Conservation (phyloP, 1,140 invertebrate genomes). For the Drosophila varians region DNA sequence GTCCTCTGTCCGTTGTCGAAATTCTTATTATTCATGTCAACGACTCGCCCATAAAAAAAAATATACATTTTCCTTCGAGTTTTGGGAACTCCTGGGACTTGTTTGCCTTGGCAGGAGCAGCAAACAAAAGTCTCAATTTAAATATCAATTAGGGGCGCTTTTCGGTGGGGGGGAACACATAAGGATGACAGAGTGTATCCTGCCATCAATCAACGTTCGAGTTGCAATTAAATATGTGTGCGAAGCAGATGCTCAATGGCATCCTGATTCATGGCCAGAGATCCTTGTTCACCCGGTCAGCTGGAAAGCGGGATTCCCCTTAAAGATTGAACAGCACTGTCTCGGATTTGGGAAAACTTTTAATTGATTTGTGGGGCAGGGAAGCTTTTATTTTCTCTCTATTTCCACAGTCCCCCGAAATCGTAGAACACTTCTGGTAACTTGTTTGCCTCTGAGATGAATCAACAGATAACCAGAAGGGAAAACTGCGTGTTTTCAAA, state of each 20-base stretch:
- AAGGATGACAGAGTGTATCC: not conserved
- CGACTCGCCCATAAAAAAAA: constrained; percentile 25
- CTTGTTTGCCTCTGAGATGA: constrained; percentile 37
- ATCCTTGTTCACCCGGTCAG: not conserved
- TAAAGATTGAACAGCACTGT: constrained; percentile 36
- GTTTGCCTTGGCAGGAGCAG: not conserved
- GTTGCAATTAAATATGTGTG: constrained; percentile 1
- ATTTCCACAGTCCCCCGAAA: constrained; percentile 10
- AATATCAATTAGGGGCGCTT: constrained; percentile 42
- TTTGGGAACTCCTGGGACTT: not conserved
- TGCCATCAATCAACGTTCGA: constrained; percentile 36
- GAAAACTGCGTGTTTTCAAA: constrained; percentile 29
- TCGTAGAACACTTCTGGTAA: constrained; percentile 38
- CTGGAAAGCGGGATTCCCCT: constrained; percentile 9
- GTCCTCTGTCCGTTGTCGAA: constrained; percentile 25
- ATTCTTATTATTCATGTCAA: constrained; percentile 51
- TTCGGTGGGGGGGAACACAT: not conserved
- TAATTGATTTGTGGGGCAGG: constrained; percentile 56
- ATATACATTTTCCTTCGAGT: constrained; percentile 27
- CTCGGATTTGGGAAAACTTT: constrained; percentile 38
- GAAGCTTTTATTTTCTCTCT: constrained; percentile 21
- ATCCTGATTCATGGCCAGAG: constrained; percentile 15
- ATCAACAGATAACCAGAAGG: constrained; percentile 37
- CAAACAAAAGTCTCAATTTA: constrained; percentile 47
- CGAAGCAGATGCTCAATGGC: constrained; percentile 1